These are phyloP conservation scores for Stenchaetothrips biformis DNA, from an alignment of 2,888 invertebrate species.

Conservation along the genomic window DNA sequence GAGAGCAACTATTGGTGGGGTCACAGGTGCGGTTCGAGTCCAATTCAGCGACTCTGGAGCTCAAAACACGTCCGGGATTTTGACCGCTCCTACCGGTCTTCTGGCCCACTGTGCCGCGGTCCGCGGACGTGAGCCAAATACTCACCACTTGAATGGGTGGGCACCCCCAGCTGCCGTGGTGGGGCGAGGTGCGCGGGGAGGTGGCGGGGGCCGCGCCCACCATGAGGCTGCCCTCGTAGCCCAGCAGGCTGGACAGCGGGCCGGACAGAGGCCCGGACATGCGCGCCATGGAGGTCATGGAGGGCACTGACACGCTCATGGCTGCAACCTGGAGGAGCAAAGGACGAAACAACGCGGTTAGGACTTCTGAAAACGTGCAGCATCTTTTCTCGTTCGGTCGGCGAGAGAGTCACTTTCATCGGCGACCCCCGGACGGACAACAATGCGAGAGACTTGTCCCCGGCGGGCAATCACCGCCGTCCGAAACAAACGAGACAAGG, in stretches of 20 bases:
- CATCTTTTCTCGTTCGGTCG: no score
- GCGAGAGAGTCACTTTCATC: no score
- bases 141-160: slow-evolving; percentile 8
- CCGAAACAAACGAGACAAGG: not conserved
- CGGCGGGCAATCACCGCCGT: no score
- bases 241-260: slow-evolving; percentile 1
- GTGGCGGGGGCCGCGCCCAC: not conserved
- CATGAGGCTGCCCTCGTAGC: slow-evolving; percentile 17
- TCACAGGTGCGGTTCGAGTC: no score
- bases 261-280: not conserved
- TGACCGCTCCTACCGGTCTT: no score
- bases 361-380: no score
- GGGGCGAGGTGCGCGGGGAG: slow-evolving; percentile 1
- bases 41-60: no score
- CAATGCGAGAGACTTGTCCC: no score
- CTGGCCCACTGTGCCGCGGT: no score
- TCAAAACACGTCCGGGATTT: no score
- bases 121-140: not conserved
- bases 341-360: not conserved
- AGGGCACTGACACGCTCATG: slow-evolving; percentile 14
- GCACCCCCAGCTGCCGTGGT: slow-evolving; percentile 7
- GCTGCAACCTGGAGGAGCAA: not conserved
- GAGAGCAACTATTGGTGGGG: no score
- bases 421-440: no score
- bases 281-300: slow-evolving; percentile 1